These are phyloP conservation scores for Pseudachorutes palmiensis DNA, from an alignment of 1,140 invertebrate species.

Conservation along the genomic window DNA sequence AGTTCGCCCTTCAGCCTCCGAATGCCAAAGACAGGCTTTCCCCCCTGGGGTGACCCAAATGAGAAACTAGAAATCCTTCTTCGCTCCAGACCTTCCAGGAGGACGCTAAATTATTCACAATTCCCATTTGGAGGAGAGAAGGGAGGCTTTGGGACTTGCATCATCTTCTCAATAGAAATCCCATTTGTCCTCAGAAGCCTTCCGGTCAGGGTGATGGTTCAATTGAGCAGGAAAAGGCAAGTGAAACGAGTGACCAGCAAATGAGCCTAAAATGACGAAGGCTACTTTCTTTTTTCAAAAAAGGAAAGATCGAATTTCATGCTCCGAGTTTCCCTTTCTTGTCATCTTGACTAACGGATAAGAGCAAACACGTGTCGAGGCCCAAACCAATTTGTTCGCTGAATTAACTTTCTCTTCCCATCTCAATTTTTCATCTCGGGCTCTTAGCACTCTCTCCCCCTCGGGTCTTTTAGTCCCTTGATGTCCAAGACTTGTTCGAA, in stretches of 20 bases:
- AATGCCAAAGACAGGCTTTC: constrained; percentile 17
- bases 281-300: background rate
- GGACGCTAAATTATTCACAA: constrained; percentile 5
- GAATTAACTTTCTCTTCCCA: background rate
- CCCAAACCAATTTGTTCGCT: constrained; percentile 9
- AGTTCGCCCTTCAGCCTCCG: background rate
- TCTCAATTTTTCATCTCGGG: constrained; percentile 4
- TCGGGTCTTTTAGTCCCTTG: background rate
- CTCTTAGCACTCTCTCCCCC: background rate
- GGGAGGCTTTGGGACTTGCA: background rate
- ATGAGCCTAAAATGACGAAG: background rate
- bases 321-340: background rate
- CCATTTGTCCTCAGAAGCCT: no score
- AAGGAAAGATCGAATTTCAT: constrained; percentile 2
- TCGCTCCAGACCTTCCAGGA: background rate
- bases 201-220: background rate
- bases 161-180: no score
- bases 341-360: background rate
- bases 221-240: constrained; percentile 3
- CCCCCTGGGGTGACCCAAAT: constrained; percentile 31
- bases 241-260: background rate
- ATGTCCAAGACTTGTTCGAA: background rate
- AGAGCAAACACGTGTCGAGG: constrained; percentile 6
- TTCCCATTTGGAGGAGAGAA: background rate
- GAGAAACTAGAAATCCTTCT: constrained; percentile 18